Evolutionary conservation across 2,888 invertebrate genomes (phyloP), one percentile per base, ranked within the genome.

Genomic region (Aporophyla nigra): DNA sequence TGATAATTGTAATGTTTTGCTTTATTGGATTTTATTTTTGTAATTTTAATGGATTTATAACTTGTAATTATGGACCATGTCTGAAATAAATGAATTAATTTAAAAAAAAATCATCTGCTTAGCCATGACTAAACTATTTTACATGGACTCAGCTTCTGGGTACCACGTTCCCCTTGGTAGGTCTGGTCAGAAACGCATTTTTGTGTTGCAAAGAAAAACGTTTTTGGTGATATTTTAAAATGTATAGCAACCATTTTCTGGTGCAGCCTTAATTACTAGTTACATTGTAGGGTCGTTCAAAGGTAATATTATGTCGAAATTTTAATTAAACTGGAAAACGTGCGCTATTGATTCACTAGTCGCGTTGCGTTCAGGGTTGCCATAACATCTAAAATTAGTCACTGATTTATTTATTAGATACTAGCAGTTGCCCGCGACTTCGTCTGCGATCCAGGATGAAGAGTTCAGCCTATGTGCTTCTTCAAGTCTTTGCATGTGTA

Each of bases 301-400:
- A 87, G 82, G 84, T 86, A 80, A 79, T 56, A 80, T 85, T 81
- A 84, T 81, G 76, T 72, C 56, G 54, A 83, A 76, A 84, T 84
- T 88, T 88, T 87, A 88, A 88, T 88, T 87, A 87, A 83, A 85
- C 74, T 12, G 68, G 78, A 79, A 88, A 86, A 86, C 76, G 78
- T 83, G 72, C 70, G 65, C 77, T 72, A 67, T 82, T 75, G 84
- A 70, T 87, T 85, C 66, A 72, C 58, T 67, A 59, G 33, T 73
- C 49, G 40, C 51, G 54, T 70, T 16, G 56, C 10, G 19, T 40
- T 43, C 33, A 88, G 85, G 88, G 85, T 53, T 88, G 76, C 10
- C 66, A 49, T 21, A 16, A 1, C 9, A 62, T 71, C 59, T 70
- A 68, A 78, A 65, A 65, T 75, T 53, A 14, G 4, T 33, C 5